Conservation (phyloP, 2,113 vertebrate genomes). For the Emydocephalus ijimae region DNA sequence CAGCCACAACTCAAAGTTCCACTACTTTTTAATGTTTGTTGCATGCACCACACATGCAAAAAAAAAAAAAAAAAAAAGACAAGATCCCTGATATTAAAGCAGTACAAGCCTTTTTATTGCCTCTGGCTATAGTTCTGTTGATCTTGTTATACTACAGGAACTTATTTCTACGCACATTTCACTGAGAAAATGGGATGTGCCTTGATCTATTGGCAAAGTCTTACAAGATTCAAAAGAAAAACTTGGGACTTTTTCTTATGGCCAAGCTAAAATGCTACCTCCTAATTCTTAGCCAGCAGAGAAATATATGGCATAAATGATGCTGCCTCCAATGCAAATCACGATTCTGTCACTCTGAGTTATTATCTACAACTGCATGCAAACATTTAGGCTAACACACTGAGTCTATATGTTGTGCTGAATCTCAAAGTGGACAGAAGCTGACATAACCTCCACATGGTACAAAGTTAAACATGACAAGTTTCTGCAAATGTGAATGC, state of each 20-base stretch:
- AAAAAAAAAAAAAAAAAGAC: neutral
- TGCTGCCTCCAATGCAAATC: neutral
- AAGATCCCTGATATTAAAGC: neutral
- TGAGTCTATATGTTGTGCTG: neutral
- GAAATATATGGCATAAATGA: neutral
- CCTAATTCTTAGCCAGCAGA: neutral
- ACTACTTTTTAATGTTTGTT: neutral
- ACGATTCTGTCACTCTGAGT: neutral
- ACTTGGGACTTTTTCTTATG: neutral
- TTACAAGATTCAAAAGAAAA: neutral
- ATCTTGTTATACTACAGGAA: neutral
- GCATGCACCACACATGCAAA: neutral
- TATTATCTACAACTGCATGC: neutral
- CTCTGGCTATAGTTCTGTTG: neutral
- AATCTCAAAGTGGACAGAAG: neutral
- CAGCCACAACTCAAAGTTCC: neutral
- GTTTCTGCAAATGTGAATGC: neutral
- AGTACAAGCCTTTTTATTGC: neutral
- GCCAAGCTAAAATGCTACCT: neutral
- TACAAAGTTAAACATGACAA: neutral
- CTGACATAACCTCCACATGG: neutral
- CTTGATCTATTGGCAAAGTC: neutral
- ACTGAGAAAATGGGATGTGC: neutral
- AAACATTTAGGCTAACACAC: neutral
- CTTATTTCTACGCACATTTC: neutral